These are phyloP conservation scores for Gymnarchus niloticus DNA, from an alignment of 2,113 vertebrate species.

Conservation along the genomic window DNA sequence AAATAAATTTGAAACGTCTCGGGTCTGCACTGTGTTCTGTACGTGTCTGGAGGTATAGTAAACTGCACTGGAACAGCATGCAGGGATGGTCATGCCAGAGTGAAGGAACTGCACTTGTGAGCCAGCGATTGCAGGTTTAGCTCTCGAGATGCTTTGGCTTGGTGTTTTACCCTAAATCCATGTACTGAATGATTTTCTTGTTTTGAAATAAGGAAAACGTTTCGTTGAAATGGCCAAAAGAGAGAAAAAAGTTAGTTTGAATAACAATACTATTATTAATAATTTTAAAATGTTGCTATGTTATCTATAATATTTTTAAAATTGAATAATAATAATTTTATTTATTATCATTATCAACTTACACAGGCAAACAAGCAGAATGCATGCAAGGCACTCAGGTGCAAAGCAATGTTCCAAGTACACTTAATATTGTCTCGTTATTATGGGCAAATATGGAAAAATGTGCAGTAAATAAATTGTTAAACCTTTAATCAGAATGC, in stretches of 20 bases:
- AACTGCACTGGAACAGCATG: neutral
- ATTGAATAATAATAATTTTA: neutral
- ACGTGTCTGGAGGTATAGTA: neutral
- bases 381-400: neutral
- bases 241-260: neutral
- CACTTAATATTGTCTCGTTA: neutral
- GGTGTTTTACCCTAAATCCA: neutral
- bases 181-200: neutral
- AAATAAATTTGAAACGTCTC: too few relatives aligned
- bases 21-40: too few relatives aligned
- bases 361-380: neutral
- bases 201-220: neutral
- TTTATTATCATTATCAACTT: neutral
- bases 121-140: neutral
- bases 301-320: neutral
- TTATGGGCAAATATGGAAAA: neutral
- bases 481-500: neutral
- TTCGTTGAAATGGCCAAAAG: neutral
- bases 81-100: neutral
- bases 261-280: neutral
- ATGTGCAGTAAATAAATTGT: neutral
- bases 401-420: neutral
- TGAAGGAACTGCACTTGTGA: neutral
- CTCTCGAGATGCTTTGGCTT: neutral
- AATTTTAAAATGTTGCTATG: neutral